These are phyloP conservation scores for Chloroceryle amazona DNA, from an alignment of 2,797 vertebrate genomes.

Conservation along the genomic window DNA sequence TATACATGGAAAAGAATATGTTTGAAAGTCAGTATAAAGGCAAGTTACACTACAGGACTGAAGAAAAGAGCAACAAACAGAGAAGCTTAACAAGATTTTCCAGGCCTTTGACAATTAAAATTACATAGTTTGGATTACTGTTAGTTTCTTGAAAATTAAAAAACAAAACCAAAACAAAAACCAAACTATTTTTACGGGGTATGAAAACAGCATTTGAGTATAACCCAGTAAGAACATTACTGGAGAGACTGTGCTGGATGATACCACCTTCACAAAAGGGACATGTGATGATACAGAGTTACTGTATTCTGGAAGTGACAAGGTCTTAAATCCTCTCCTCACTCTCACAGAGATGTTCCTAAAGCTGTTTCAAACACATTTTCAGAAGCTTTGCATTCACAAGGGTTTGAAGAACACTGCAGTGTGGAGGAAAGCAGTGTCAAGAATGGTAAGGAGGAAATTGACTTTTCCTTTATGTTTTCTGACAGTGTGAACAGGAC, in stretches of 20 bases:
- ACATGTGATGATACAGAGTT: not conserved
- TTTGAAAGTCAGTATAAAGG: not conserved
- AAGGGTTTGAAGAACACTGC: not conserved
- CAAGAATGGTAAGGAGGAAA: not conserved
- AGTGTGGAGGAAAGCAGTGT: not conserved
- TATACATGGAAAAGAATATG: not conserved
- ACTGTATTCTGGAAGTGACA: not conserved
- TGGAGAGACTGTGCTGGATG: not conserved
- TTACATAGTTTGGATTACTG: not conserved
- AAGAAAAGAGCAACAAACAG: not conserved
- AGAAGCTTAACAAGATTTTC: not conserved
- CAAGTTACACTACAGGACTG: not conserved
- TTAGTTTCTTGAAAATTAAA: not conserved
- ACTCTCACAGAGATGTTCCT: not conserved
- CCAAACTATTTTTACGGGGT: not conserved
- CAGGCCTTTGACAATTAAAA: not conserved
- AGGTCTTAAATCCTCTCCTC: not conserved
- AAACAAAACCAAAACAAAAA: not conserved
- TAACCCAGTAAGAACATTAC: not conserved
- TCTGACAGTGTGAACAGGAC: not conserved
- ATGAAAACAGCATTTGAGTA: fast-evolving
- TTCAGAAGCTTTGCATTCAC: not conserved
- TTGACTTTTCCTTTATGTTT: not conserved
- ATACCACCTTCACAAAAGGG: not conserved
- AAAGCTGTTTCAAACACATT: not conserved